Evolutionary conservation across 2,888 invertebrate genomes (phyloP), one percentile per base, ranked within the genome.

Genomic region (Polymixis flavicincta): DNA sequence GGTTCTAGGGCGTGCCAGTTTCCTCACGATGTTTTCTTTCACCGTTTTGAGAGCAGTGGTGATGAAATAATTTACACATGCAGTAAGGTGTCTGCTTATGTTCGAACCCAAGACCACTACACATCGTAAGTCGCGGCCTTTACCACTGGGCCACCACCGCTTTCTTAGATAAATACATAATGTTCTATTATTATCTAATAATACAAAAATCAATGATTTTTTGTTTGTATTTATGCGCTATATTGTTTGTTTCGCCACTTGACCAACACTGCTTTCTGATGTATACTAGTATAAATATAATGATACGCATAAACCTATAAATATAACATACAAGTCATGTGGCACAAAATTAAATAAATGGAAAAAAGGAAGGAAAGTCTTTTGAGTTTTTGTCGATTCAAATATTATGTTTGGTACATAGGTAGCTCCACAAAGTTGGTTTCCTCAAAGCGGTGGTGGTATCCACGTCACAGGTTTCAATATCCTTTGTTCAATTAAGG

Each of bases 401-500:
- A 19, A 66, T 52, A 66, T 32, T 66, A 13, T 52, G 7, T 45
- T 28, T 60, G 22, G 0, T n/a, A 37, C 37, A 0, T 37, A 28
- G 5, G n/a, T 45, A 28, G 0, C 37, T 61, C n/a, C 64, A 17
- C 14, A 13, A 57, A 57, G 5, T 48, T 55, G 28, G 59, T 72
- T 66, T 74, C 22, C 37, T 68, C 2, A 59, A 42, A 48, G 2
- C 60, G 60, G n/a, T 61, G 19, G 37, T 66, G 28, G 22, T n/a
- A 54, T 71, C 37, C 28, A 19, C 42, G 55, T 59, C 64, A 19
- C 71, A 76, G 64, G 50, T 75, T 61, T 63, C 63, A 74, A 80
- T 64, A 74, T 74, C 54, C 57, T 83, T 77, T 80, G 71, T 60
- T 22, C 70, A 76, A 78, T 85, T 74, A n/a, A 63, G 67, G 69